Evolutionary conservation across 2,797 vertebrate species (phyloP).

Genomic region (Melanotaenia pygmaea): DNA sequence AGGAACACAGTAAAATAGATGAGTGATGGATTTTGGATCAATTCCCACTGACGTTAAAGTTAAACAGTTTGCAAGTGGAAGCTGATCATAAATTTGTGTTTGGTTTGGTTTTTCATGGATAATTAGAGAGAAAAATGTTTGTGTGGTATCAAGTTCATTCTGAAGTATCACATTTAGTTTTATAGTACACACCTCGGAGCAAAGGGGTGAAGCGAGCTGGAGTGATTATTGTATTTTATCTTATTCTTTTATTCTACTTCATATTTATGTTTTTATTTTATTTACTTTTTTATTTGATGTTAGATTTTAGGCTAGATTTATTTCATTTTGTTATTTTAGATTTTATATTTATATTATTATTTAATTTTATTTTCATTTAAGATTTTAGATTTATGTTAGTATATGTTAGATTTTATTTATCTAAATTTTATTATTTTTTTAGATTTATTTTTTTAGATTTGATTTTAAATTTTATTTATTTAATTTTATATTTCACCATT

Average conservation of each 20-base stretch:
- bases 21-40: slow-evolving; percentile 40
- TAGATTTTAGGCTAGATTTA: too few species aligned
- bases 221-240: too few species aligned
- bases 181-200: not conserved
- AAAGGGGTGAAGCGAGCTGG: not conserved
- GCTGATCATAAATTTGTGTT: not conserved
- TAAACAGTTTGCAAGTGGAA: slow-evolving; percentile 5
- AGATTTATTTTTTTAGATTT: too few species aligned
- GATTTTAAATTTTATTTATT: too few species aligned
- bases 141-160: not conserved
- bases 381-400: too few species aligned
- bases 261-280: not conserved
- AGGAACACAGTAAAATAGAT: slow-evolving; percentile 13
- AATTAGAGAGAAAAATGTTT: not conserved
- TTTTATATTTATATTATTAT: too few species aligned
- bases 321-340: too few species aligned
- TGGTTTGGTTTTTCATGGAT: slow-evolving; percentile 5
- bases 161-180: not conserved
- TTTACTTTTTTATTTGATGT: too few species aligned
- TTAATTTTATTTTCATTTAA: too few species aligned
- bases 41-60: slow-evolving; percentile 6
- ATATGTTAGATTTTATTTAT: too few species aligned
- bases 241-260: not conserved
- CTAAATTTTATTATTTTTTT: too few species aligned
- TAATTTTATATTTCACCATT: too few species aligned